A percentile compares a stretch with the other conserved stretches of the same genome.
Evolutionary conservation across 1,140 invertebrate genomes (phyloP).

Genomic region (Psix sp.): DNA sequence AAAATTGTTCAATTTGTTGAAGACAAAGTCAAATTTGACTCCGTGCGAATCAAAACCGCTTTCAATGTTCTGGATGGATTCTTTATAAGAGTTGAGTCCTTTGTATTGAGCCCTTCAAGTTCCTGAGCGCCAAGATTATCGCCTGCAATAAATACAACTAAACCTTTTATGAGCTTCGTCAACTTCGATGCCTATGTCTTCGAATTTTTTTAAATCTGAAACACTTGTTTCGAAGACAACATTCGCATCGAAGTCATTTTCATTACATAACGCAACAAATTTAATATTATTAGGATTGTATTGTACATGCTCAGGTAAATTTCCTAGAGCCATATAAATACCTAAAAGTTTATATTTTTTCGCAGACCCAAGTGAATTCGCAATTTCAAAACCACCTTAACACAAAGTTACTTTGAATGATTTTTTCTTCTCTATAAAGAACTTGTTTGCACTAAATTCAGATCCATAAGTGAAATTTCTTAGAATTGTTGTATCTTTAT

Average conservation of each 20-base stretch:
- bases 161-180: constrained; percentile 50
- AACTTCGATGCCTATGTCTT: constrained; percentile 23
- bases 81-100: constrained; percentile 44
- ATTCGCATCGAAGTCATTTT: constrained; percentile 55
- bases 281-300: constrained; percentile 12
- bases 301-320: neutral
- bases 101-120: constrained; percentile 58
- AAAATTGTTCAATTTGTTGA: constrained; percentile 54
- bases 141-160: constrained; percentile 58
- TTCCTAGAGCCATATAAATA: constrained; percentile 52
- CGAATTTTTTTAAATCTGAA: constrained; percentile 61
- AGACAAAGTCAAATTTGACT: constrained; percentile 55
- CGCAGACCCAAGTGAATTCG: constrained; percentile 12
- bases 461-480: constrained; percentile 65
- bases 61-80: constrained; percentile 27
- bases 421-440: constrained; percentile 59
- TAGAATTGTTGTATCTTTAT: too few relatives aligned
- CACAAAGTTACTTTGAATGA: neutral
- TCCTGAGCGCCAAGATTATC: constrained; percentile 61
- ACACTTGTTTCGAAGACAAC: constrained; percentile 59
- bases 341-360: constrained; percentile 61
- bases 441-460: constrained; percentile 59
- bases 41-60: constrained; percentile 33
- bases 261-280: constrained; percentile 55
- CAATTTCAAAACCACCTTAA: neutral